A percentile compares a stretch with the other conserved stretches of the same genome.
These are phyloP conservation scores for Edolisoma coerulescens DNA, from an alignment of 2,113 vertebrate species.

Conservation along the genomic window DNA sequence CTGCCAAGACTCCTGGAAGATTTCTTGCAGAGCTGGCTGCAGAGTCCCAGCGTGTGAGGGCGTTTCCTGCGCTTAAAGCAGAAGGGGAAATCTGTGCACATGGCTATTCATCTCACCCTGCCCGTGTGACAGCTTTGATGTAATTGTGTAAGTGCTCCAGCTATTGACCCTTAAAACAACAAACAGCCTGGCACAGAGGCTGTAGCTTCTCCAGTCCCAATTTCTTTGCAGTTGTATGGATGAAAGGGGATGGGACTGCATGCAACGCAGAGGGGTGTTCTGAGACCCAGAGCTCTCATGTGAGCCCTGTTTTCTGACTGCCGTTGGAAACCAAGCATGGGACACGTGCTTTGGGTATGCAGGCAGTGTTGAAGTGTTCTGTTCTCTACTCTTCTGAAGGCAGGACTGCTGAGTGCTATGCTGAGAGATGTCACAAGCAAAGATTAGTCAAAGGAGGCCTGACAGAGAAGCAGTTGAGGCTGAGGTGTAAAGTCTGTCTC, in stretches of 20 bases:
- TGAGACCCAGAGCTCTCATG: not conserved
- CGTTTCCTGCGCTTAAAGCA: rapidly evolving
- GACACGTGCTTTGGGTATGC: rapidly evolving
- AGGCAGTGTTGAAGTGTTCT: not conserved
- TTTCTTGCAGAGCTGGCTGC: not conserved
- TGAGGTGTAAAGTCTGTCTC: not conserved
- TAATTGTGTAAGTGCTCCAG: not conserved
- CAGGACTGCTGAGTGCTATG: not conserved
- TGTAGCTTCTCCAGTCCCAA: not conserved
- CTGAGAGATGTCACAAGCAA: not conserved
- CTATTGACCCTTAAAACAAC: not conserved
- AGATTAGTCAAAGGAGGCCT: not conserved
- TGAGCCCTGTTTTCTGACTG: not conserved
- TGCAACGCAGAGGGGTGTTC: not conserved
- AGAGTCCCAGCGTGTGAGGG: not conserved
- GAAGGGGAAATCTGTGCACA: not conserved
- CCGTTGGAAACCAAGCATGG: not conserved
- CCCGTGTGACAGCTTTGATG: not conserved
- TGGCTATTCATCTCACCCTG: not conserved
- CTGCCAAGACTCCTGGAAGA: not conserved
- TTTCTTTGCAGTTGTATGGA: not conserved
- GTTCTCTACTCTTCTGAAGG: not conserved
- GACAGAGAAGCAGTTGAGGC: not conserved
- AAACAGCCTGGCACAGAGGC: not conserved
- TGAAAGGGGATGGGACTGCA: not conserved